A percentile compares a stretch with the other conserved stretches of the same genome.
Conservation (phyloP, 2,113 vertebrate genomes). For the Suricata suricatta region DNA sequence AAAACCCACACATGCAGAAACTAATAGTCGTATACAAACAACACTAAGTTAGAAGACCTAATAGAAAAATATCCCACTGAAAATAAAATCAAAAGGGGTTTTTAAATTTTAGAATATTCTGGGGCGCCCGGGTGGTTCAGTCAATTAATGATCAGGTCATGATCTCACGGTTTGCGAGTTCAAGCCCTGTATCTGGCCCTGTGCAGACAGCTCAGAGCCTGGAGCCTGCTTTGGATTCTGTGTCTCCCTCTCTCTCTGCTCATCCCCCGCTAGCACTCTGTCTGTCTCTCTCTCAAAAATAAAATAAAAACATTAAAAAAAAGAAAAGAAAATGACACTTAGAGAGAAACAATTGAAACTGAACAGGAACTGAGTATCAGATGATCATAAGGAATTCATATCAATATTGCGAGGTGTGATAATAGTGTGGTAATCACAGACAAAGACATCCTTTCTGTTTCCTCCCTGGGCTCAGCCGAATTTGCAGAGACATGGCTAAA, state of each 20-base stretch:
- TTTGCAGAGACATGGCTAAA: not conserved
- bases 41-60: not conserved
- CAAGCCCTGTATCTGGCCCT: too few species aligned
- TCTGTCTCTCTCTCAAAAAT: too few species aligned
- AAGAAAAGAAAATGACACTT: not conserved
- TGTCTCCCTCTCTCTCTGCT: too few species aligned
- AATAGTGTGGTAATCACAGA: not conserved
- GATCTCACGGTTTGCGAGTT: too few species aligned
- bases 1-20: not conserved
- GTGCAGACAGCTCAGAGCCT: too few species aligned
- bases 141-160: too few species aligned
- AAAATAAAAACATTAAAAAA: too few species aligned
- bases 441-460: not conserved
- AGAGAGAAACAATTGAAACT: not conserved
- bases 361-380: not conserved
- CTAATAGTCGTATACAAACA: not conserved
- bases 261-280: too few species aligned
- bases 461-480: not conserved
- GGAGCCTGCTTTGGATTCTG: too few species aligned
- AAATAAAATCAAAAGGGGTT: not conserved
- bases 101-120: conserved; percentile 1
- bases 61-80: not conserved
- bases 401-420: not conserved
- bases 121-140: too few species aligned
- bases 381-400: not conserved